Base-by-base conservation (phyloP, 2,888 invertebrate species). In the Drosophila demipolita region DNA sequence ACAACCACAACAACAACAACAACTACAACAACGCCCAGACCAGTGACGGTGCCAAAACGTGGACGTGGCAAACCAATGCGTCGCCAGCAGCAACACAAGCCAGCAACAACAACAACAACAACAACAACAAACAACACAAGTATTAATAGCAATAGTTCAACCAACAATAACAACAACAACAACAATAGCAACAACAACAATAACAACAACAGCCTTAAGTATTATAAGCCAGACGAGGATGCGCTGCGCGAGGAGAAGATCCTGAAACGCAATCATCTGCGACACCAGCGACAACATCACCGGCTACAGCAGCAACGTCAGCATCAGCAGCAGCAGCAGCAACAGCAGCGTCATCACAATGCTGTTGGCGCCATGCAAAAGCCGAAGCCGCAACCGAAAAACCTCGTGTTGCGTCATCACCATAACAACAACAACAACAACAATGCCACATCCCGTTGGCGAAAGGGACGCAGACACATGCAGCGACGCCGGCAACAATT, bases 311-410 rank as follows among this genome's bases (percentile, higher is more conserved):
- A 55, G 26, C 66, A 55, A 38, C 69, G 42, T n/a, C 75, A 75
- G 59, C 63, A 63, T 36, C 57, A 61, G 67, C 60, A 72, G 15
- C 57, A 61, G 67, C 60, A 72, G 15, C 78, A 62, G 11, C 77
- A 76, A 45, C 83, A 80, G 9, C 80, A 78, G 3, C 82, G 76
- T 61, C 74, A 49, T 38, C n/a, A 17, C 15, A 50, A 67, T 35
- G 78, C 75, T 23, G 73, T 45, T 15, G 73, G 68, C n/a, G 78
- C 72, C 38, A 80, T 82, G 80, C 66, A 52, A 5, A 75, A 85
- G 61, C 84, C 90, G 20, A 90, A 91, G 60, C 84, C 90, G 23
- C 90, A 91, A 64, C 89, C 88, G 17, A 91, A 91, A 71, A 92
- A 91, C 38, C 67, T 92, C 70, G 71, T 63, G 54, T 82, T 91